Conservation (phyloP, 2,113 vertebrate genomes). For the Sigmodon hispidus region DNA sequence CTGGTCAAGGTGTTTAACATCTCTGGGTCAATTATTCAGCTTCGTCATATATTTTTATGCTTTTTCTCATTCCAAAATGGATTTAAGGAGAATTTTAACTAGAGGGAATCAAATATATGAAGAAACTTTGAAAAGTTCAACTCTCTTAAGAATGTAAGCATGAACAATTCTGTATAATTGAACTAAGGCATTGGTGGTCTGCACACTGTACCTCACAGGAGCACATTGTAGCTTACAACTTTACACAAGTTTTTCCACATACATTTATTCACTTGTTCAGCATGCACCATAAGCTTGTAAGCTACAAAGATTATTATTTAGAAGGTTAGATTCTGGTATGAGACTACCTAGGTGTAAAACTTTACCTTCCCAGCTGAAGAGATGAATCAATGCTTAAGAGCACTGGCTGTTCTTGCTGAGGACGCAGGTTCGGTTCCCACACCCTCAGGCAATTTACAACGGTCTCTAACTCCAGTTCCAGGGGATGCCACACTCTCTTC, state of each 20-base stretch:
- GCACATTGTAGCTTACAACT: background rate
- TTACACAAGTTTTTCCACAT: constrained; percentile 25
- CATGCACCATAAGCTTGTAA: background rate
- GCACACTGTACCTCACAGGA: background rate
- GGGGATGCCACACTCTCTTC: background rate
- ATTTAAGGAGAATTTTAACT: constrained; percentile 24
- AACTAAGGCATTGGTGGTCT: background rate
- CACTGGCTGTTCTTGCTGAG: background rate
- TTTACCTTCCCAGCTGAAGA: background rate
- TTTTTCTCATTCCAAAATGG: constrained; percentile 15
- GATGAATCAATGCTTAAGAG: background rate
- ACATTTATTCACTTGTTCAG: background rate
- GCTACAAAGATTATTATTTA: background rate
- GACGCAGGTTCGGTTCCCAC: background rate
- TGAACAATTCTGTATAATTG: constrained; percentile 1
- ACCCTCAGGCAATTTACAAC: too few relatives aligned
- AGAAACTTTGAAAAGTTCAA: constrained; percentile 37
- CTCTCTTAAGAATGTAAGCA: background rate
- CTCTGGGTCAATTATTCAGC: constrained; percentile 20
- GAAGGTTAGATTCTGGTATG: background rate
- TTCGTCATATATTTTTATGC: background rate
- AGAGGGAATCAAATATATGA: background rate
- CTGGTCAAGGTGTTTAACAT: background rate
- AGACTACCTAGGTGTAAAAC: constrained; percentile 27
- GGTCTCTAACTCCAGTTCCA: too few relatives aligned